These are phyloP conservation scores for Polydrusus tereticollis DNA, from an alignment of 2,888 invertebrate genomes.

Conservation along the genomic window DNA sequence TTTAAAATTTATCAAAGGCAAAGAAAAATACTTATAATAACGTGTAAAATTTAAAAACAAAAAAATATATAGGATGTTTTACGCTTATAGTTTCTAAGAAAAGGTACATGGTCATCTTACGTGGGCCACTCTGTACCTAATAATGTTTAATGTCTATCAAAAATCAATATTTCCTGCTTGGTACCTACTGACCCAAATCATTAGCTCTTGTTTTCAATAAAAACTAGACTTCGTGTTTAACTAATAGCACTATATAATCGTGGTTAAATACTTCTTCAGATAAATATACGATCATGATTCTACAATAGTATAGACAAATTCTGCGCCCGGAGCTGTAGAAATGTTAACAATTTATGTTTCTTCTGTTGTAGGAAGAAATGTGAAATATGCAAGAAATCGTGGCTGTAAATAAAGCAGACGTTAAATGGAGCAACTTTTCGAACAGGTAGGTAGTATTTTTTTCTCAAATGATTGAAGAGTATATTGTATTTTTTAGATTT, in stretches of 20 bases:
- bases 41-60: no score
- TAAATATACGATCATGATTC: constrained; percentile 33
- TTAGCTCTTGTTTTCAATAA: constrained; percentile 21
- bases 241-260: constrained; percentile 30
- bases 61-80: no score
- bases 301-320: constrained; percentile 35
- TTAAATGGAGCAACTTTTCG: constrained; percentile 18
- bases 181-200: constrained; percentile 23
- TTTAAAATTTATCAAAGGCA: no score
- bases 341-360: constrained; percentile 27
- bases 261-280: constrained; percentile 30
- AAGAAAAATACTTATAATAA: no score
- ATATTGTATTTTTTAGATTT: not conserved
- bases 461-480: not conserved
- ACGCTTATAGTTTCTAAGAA: no score
- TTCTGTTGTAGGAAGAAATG: constrained; percentile 27
- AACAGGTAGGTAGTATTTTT: constrained; percentile 10
- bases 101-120: no score
- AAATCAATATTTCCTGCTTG: constrained; percentile 12
- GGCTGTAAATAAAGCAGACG: constrained; percentile 27
- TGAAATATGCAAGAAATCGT: constrained; percentile 32
- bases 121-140: no score
- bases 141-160: no score
- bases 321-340: constrained; percentile 22
- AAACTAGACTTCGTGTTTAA: constrained; percentile 21